Evolutionary conservation across 2,113 vertebrate genomes (phyloP).

Genomic region (Asarcornis scutulata): DNA sequence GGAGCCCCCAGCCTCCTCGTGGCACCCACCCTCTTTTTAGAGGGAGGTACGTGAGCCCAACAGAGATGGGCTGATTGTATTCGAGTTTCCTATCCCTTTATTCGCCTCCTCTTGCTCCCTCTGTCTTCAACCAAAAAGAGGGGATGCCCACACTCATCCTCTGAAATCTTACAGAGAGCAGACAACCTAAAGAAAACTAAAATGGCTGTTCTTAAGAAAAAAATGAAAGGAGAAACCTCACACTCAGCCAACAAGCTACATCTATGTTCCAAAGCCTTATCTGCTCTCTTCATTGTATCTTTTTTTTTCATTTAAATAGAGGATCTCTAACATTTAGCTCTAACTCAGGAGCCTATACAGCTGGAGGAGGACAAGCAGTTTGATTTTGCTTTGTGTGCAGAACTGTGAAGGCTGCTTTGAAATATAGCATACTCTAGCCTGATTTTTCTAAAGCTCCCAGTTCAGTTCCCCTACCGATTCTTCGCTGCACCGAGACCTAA

Average conservation of each 20-base stretch:
- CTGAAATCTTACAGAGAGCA: background rate
- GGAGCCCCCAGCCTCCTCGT: background rate
- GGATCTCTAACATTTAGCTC: background rate
- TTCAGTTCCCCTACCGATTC: background rate
- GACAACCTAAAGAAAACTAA: background rate
- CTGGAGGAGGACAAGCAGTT: background rate
- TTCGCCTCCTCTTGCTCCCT: background rate
- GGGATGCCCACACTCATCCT: too few relatives aligned
- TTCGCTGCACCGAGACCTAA: background rate
- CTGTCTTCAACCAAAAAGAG: too few relatives aligned
- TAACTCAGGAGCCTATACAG: background rate
- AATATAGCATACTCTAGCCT: background rate
- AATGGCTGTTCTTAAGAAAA: background rate
- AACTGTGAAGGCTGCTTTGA: background rate
- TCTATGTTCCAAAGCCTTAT: background rate
- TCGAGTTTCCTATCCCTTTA: background rate
- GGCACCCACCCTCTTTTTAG: background rate
- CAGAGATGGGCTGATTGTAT: background rate
- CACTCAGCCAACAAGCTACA: background rate
- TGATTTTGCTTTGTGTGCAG: background rate
- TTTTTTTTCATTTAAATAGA: background rate
- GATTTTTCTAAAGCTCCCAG: background rate
- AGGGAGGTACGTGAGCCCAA: background rate
- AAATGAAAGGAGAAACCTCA: background rate
- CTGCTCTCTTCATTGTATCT: background rate